Base-by-base conservation (phyloP, 2,113 vertebrate species). In the Equus quagga region DNA sequence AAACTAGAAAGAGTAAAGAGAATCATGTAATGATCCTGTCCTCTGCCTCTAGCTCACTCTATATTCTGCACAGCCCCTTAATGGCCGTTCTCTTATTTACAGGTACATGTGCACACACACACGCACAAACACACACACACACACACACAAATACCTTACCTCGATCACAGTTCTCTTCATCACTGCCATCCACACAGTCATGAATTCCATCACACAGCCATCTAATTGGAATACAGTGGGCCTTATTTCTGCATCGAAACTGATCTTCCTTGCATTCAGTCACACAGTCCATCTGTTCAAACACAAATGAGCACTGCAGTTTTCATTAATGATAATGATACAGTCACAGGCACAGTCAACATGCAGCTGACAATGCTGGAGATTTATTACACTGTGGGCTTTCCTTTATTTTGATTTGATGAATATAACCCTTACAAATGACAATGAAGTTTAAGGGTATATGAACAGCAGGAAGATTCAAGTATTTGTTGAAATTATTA, bases 111-210 rank as follows among this genome's bases (percentile, higher is more conserved):
- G 3, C 8, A 2, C 26, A 3, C 0, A 0, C 65, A 6, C 21
- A 2, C 21, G 0, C 54, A 49, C 14, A 13, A 24, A 11, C 12
- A 49, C 4, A 58, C 18, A 72, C 54, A 78, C 36, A n/a, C n/a
- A n/a, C n/a, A 82, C 33, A 65, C 4, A 73, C 31, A 41, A 58
- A 49, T 18, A 17, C 54, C 98, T 98, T 85, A 98, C 99, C 99
- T 98, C 97, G 98, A 89, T 99, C 98, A 97, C 99, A 99, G 98
- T 98, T 99, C n/a, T 99, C 99, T 98, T 99, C 99, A 1, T 99
- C 99, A 2, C 99, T 99, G 97, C 99, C 99, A 97, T 99, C 99
- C 98, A 99, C 99, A 60, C 99, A 99, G 98, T 99, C 99, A 1
- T 99, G 98, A 96, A 99, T 98, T 4, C 99, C 99, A 65, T 99